Evolutionary conservation across 2,888 invertebrate species (phyloP).

Genomic region (Tipula lateralis): DNA sequence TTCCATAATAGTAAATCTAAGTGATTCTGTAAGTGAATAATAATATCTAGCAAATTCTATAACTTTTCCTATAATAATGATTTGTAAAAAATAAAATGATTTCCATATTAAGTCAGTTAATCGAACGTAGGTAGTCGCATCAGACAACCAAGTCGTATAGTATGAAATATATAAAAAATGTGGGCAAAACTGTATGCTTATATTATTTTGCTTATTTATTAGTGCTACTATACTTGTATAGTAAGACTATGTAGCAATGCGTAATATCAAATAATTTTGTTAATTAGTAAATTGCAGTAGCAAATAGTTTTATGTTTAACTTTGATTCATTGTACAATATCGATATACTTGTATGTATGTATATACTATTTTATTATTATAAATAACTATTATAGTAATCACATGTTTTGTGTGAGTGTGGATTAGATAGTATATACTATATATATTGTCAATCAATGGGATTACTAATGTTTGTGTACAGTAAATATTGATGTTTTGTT

Average conservation of each 20-base stretch:
- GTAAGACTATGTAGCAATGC: background rate
- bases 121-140: background rate
- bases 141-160: background rate
- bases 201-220: background rate
- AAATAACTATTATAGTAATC: background rate
- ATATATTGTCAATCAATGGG: background rate
- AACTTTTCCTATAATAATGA: background rate
- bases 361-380: background rate
- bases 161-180: background rate
- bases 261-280: background rate
- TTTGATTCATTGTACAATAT: background rate
- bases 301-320: background rate
- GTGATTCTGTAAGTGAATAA: background rate
- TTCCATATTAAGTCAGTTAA: background rate
- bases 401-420: background rate
- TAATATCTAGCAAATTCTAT: background rate
- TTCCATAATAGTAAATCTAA: background rate
- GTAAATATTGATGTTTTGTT: background rate
- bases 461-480: background rate
- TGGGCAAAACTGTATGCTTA: constrained; percentile 16
- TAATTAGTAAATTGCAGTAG: background rate
- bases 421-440: background rate
- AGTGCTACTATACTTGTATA: background rate
- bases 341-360: background rate
- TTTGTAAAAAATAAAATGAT: background rate